Evolutionary conservation across 2,113 vertebrate genomes (phyloP), one percentile per base, ranked within the genome.

Genomic region (Ptilorrhoa leucosticta): DNA sequence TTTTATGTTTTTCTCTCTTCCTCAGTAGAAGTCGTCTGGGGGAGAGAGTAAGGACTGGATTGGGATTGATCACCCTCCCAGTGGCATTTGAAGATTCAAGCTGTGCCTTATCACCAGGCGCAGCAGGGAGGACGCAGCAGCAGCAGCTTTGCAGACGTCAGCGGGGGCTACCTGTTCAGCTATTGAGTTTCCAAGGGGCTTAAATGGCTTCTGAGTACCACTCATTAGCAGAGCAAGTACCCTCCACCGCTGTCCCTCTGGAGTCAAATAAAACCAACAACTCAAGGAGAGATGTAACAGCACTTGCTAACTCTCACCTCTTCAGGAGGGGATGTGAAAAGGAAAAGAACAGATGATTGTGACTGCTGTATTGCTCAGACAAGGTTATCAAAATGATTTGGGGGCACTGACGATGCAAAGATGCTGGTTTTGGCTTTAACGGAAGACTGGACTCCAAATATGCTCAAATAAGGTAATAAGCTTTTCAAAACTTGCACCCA

Each of bases 31-130:
- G 28, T 22, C 37, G 26, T 78, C 72, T 48, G 26, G 33, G 83
- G 61, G 37, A 75, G 84, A 17, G n/a, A 83, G 76, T 12, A 53
- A 83, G 65, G 73, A 44, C 84, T 87, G 77, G 89, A 87, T 72
- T 44, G 91, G 94, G 81, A 96, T 57, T 69, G 96, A 96, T 96
- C 87, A 82, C 60, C 48, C 72, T 82, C 77, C 65, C 39, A 0
- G 89, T 72, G 78, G 77, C 87, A 95, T 96, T 83, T 93, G 87
- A 87, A 65, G 81, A 93, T 45, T 83, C 93, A 53, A 91, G 24
- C 91, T 91, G 93, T 69, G 91, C 78, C 78, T 96, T 94, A 95
- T 93, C 87, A 2, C 28, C 65, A 8, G 65, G 65, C 30, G 0
- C 94, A 92, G 95, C 51, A 51, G 83, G 90, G 44, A 94, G 44